Percentiles rank a stretch among this genome's conserved stretches.
Evolutionary conservation across 2,888 invertebrate genomes (phyloP).

Genomic region (Parascotia fuliginaria): DNA sequence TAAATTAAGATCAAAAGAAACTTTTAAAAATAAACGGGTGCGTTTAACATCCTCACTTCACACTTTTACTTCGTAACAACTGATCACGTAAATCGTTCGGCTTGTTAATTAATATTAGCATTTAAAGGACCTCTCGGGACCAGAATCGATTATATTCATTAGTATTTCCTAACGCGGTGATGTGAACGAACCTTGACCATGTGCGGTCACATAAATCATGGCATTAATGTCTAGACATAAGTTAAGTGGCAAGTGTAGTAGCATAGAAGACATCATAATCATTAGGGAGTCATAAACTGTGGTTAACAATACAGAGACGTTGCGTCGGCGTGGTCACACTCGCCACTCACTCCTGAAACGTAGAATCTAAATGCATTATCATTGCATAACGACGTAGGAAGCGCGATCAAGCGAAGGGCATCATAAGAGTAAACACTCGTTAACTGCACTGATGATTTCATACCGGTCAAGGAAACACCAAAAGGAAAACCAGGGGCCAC

Average conservation of each 20-base stretch:
- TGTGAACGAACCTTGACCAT: constrained; percentile 55
- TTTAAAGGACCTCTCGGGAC: constrained; percentile 52
- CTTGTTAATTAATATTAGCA: constrained; percentile 57
- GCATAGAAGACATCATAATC: constrained; percentile 63
- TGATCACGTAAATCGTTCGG: constrained; percentile 50
- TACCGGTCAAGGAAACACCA: constrained; percentile 75
- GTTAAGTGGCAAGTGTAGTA: constrained; percentile 52
- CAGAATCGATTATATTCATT: constrained; percentile 51
- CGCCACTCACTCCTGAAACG: constrained; percentile 59
- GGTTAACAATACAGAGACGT: constrained; percentile 51
- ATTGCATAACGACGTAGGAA: constrained; percentile 68
- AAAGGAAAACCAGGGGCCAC: constrained; percentile 59
- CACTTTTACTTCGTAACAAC: constrained; percentile 27
- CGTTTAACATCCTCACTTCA: constrained; percentile 29
- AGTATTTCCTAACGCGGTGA: constrained; percentile 29
- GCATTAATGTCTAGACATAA: constrained; percentile 61
- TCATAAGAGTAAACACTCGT: constrained; percentile 69
- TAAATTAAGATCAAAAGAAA: constrained; percentile 33
- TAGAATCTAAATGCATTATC: constrained; percentile 47
- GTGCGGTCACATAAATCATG: constrained; percentile 64
- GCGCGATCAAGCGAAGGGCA: constrained; percentile 68
- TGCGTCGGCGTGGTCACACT: no score
- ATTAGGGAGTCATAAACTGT: constrained; percentile 53
- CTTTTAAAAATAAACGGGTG: constrained; percentile 27
- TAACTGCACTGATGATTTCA: constrained; percentile 73